Evolutionary conservation across 2,888 invertebrate species (phyloP).

Genomic region (Drosophila putrida): DNA sequence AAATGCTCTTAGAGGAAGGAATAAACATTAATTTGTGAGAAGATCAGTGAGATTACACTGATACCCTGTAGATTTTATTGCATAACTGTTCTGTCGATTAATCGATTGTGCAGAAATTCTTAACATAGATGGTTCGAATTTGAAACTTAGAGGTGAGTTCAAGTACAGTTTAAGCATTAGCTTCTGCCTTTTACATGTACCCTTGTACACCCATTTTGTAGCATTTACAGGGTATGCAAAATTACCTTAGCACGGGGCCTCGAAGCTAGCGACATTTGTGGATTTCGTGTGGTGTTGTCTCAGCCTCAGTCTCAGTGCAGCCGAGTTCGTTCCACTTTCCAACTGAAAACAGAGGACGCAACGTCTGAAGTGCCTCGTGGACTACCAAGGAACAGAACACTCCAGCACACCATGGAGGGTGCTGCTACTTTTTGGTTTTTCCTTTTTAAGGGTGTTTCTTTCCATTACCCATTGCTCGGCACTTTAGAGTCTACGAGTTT

Average conservation of each 20-base stretch:
- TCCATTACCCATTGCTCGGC: constrained; percentile 8
- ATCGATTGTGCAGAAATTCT: no score
- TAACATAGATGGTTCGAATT: no score
- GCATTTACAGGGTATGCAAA: constrained; percentile 19
- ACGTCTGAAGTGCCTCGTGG: constrained; percentile 56
- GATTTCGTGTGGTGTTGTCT: constrained; percentile 32
- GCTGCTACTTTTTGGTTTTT: constrained; percentile 58
- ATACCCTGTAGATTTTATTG: no score
- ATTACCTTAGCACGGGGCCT: constrained; percentile 25
- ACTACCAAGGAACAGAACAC: constrained; percentile 24
- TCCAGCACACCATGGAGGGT: constrained; percentile 48
- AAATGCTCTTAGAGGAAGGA: no score
- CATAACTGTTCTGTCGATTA: no score
- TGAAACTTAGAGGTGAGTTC: no score
- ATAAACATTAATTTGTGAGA: no score
- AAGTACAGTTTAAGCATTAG: not conserved
- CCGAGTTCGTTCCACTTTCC: constrained; percentile 67
- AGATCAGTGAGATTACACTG: no score
- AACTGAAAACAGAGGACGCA: constrained; percentile 26
- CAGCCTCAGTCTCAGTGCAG: constrained; percentile 14
- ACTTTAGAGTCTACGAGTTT: constrained; percentile 33
- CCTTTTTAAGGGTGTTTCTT: constrained; percentile 72
- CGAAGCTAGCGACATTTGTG: constrained; percentile 50
- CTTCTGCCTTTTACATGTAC: not conserved
- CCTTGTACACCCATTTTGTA: not conserved